Evolutionary conservation across 2,888 invertebrate species (phyloP).

Genomic region (Parnassius orleans): DNA sequence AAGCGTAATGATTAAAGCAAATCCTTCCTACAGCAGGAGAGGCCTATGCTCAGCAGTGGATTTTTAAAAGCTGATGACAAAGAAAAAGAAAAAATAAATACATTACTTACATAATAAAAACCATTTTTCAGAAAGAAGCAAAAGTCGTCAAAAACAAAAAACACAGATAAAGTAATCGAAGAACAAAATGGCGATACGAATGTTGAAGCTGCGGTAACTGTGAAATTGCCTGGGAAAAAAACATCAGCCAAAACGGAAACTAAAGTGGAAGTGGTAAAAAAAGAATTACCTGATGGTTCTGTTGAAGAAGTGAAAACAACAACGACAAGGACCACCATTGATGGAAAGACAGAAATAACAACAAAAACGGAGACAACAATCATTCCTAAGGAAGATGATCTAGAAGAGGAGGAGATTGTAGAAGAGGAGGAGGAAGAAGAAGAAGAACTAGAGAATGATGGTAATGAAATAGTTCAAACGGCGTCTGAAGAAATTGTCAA

Average conservation of each 20-base stretch:
- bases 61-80: no score
- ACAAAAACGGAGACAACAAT: slow-evolving; percentile 69
- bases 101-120: background rate
- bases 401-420: slow-evolving; percentile 40
- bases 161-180: slow-evolving; percentile 50
- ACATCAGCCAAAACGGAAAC: slow-evolving; percentile 70
- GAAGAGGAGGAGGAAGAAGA: slow-evolving; percentile 56
- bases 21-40: no score
- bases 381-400: slow-evolving; percentile 59
- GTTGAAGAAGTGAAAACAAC: slow-evolving; percentile 69
- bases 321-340: slow-evolving; percentile 67
- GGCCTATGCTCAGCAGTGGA: no score
- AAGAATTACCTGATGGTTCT: slow-evolving; percentile 63
- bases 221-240: slow-evolving; percentile 65
- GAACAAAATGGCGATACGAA: slow-evolving; percentile 60
- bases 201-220: slow-evolving; percentile 58
- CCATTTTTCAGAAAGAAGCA: slow-evolving; percentile 60
- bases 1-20: no score
- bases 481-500: slow-evolving; percentile 13
- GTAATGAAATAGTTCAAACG: slow-evolving; percentile 30
- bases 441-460: slow-evolving; percentile 45
- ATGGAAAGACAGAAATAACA: slow-evolving; percentile 68
- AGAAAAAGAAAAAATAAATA: no score
- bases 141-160: slow-evolving; percentile 57
- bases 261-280: slow-evolving; percentile 66